Evolutionary conservation across 2,797 vertebrate genomes (phyloP).

Genomic region (Cephalopachus bancanus): DNA sequence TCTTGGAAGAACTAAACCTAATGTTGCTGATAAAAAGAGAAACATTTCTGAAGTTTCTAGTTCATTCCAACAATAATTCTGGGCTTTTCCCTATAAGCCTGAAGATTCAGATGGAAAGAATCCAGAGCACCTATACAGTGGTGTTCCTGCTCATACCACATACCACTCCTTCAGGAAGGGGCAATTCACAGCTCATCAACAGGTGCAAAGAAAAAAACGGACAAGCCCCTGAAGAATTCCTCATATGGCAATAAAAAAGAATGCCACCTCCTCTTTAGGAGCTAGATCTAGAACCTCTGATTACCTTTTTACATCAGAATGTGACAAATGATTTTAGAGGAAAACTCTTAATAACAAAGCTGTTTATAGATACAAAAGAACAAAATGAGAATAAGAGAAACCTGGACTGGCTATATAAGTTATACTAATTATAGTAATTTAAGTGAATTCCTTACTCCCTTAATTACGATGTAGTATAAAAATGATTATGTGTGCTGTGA

Average conservation of each 20-base stretch:
- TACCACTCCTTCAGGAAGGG: not conserved
- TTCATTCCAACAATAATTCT: slow-evolving; percentile 36
- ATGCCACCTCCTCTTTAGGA: not conserved
- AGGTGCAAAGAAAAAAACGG: not conserved
- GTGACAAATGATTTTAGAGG: slow-evolving; percentile 61
- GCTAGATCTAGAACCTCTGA: slow-evolving; percentile 59
- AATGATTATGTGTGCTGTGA: slow-evolving; percentile 45
- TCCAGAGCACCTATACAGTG: not conserved
- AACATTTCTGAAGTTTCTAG: not conserved
- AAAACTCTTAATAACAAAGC: slow-evolving; percentile 76
- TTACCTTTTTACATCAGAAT: slow-evolving; percentile 34
- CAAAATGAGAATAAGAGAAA: slow-evolving; percentile 67
- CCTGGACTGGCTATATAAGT: slow-evolving; percentile 48
- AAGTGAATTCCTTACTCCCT: slow-evolving; percentile 65
- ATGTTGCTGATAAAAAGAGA: not conserved
- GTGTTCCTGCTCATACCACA: not conserved
- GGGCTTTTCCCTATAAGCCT: not conserved
- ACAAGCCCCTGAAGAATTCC: not conserved
- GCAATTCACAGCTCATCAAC: not conserved
- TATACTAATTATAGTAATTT: slow-evolving; percentile 77
- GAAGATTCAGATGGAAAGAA: not conserved
- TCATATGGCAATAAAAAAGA: not conserved
- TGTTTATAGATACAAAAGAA: slow-evolving; percentile 79
- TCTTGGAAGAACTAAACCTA: not conserved
- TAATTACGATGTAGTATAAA: slow-evolving; percentile 66